Percentiles rank a stretch among this genome's conserved stretches.
phyloP scores from a whole-genome alignment of 92 coral and sea anemone species.

The Plumapathes pennacea region DNA sequence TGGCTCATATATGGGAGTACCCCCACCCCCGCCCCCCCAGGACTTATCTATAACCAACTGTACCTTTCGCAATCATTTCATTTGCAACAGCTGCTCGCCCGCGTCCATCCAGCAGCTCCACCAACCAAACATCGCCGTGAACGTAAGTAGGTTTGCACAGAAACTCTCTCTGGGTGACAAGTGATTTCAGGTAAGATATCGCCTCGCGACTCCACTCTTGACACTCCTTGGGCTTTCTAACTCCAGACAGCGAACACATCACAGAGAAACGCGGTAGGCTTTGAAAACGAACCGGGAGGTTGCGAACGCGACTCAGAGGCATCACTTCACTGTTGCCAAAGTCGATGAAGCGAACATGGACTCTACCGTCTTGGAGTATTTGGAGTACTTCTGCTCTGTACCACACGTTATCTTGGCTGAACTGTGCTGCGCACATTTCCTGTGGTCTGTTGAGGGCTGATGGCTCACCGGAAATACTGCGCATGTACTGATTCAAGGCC shows the following conservation, averaged over 20 bases:
- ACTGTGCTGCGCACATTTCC: slow-evolving; percentile 46
- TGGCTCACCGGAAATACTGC: no score
- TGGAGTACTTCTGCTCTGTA: slow-evolving; percentile 72
- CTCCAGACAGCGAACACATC: slow-evolving; percentile 62
- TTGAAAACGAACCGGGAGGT: slow-evolving; percentile 31
- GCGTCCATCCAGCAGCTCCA: slow-evolving; percentile 34
- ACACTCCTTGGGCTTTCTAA: slow-evolving; percentile 34
- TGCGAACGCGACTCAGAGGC: slow-evolving; percentile 38
- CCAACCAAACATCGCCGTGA: slow-evolving; percentile 24
- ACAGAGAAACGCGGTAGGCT: slow-evolving; percentile 64
- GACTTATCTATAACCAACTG: no score
- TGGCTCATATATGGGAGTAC: no score
- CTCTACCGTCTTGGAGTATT: slow-evolving; percentile 9
- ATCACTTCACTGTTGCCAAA: slow-evolving; percentile 74
- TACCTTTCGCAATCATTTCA: no score
- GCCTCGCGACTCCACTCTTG: slow-evolving; percentile 48
- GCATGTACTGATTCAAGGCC: slow-evolving; percentile 52
- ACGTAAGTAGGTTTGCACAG: slow-evolving; percentile 11
- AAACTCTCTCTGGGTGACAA: slow-evolving; percentile 24
- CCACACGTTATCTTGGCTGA: slow-evolving; percentile 66
- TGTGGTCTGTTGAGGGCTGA: no score
- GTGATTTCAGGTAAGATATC: slow-evolving; percentile 46
- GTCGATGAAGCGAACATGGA: slow-evolving; percentile 68
- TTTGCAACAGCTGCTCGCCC: slow-evolving; percentile 19
- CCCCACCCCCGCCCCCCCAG: no score